Evolutionary conservation across 2,113 vertebrate species (phyloP).

Genomic region (Ibidorhyncha struthersii): DNA sequence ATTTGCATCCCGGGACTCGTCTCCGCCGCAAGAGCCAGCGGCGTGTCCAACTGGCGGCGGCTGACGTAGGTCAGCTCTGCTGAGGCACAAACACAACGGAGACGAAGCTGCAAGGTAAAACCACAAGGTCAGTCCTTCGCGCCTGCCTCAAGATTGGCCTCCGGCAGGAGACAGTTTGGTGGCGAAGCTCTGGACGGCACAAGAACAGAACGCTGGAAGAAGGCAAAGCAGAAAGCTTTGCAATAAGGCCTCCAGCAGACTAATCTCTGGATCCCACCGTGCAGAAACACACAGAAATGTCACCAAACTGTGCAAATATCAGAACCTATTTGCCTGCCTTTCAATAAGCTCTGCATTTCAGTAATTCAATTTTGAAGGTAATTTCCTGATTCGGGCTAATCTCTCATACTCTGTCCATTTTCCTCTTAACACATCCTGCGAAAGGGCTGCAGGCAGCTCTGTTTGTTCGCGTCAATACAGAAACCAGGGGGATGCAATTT

Average conservation of each 20-base stretch:
- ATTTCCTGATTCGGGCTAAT: constrained; percentile 45
- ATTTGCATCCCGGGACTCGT: not conserved
- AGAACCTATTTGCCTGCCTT: not conserved
- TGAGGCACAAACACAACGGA: not conserved
- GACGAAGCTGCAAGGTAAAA: not conserved
- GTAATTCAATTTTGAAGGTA: constrained; percentile 47
- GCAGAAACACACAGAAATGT: not conserved
- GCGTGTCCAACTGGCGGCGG: not conserved
- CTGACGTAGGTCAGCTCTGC: not conserved
- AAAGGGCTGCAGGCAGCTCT: not conserved
- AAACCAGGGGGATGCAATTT: not conserved
- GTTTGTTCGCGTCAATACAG: not conserved
- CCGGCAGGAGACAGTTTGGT: not conserved
- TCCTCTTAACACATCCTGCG: not conserved
- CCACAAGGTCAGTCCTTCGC: not conserved
- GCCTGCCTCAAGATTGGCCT: not conserved
- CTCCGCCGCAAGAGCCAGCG: not conserved
- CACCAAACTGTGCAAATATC: constrained; percentile 18
- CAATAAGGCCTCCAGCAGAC: not conserved
- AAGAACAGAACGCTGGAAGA: not conserved
- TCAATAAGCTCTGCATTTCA: not conserved
- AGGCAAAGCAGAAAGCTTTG: not conserved
- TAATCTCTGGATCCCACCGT: not conserved
- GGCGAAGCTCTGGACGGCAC: not conserved
- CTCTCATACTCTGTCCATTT: not conserved